phyloP scores from a whole-genome alignment of 2,797 vertebrate genomes.

The Toxotes lorentzi region DNA sequence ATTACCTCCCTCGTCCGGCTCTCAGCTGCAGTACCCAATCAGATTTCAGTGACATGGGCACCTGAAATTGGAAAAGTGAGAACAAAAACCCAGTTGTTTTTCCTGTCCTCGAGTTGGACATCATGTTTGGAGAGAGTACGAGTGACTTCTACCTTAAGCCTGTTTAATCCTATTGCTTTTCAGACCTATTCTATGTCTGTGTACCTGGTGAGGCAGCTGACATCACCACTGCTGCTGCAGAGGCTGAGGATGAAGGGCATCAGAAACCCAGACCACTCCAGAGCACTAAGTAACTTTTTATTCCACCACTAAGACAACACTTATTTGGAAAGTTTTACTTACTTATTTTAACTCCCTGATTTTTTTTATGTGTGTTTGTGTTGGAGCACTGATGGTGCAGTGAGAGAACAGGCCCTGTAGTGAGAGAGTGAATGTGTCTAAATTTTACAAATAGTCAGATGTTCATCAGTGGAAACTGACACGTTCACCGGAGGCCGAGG shows the following conservation, averaged over 20 bases:
- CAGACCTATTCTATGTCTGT: slow-evolving; percentile 98
- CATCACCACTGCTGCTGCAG: slow-evolving; percentile 94
- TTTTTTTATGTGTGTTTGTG: too few relatives aligned
- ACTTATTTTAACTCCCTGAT: too few relatives aligned
- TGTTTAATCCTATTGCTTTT: slow-evolving; percentile 19
- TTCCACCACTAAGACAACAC: neutral
- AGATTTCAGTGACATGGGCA: slow-evolving; percentile 97
- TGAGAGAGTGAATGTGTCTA: too few relatives aligned
- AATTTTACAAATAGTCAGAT: too few relatives aligned
- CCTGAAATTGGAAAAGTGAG: slow-evolving; percentile 97
- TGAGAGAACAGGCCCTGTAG: neutral
- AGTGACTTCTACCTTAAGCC: neutral
- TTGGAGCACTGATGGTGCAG: neutral
- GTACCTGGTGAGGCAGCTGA: slow-evolving; percentile 96
- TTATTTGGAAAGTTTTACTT: too few relatives aligned
- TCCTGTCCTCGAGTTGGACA: neutral
- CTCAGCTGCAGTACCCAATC: slow-evolving; percentile 97
- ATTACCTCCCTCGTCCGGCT: slow-evolving; percentile 95
- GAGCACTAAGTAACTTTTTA: slow-evolving; percentile 92
- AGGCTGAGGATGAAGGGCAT: slow-evolving; percentile 98
- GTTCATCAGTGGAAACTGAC: too few relatives aligned
- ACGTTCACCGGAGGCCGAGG: too few relatives aligned
- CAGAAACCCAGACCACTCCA: slow-evolving; percentile 97
- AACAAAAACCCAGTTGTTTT: neutral
- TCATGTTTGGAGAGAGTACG: neutral